These are phyloP conservation scores for Venusia cambrica DNA, from an alignment of 2,888 invertebrate species.

Conservation along the genomic window DNA sequence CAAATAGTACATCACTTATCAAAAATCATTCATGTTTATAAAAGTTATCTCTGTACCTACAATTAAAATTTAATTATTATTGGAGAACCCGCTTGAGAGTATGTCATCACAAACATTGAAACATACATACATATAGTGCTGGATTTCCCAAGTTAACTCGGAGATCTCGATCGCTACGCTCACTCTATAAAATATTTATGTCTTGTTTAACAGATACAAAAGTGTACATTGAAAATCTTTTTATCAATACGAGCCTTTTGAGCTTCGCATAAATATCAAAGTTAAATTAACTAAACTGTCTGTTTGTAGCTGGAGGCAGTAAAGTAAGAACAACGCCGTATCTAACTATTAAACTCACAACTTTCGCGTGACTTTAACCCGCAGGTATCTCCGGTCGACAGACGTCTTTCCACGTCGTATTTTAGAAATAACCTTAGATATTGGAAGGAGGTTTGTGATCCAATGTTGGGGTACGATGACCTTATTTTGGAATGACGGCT, in stretches of 20 bases:
- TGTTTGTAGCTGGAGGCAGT: slow-evolving; percentile 27
- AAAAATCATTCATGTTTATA: too few relatives aligned
- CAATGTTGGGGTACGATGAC: slow-evolving; percentile 48
- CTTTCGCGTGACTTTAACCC: slow-evolving; percentile 19
- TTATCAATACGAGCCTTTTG: slow-evolving; percentile 18
- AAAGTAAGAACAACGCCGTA: slow-evolving; percentile 31
- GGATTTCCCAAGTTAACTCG: too few relatives aligned
- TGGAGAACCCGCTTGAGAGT: too few relatives aligned
- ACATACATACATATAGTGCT: too few relatives aligned
- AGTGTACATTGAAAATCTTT: too few relatives aligned
- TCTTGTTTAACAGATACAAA: too few relatives aligned
- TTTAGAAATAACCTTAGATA: slow-evolving; percentile 52
- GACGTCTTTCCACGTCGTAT: slow-evolving; percentile 51
- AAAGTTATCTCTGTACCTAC: too few relatives aligned
- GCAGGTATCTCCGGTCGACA: slow-evolving; percentile 25
- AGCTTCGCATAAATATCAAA: slow-evolving; percentile 29
- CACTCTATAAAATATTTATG: too few relatives aligned
- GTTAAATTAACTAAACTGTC: slow-evolving; percentile 36
- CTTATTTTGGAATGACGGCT: slow-evolving; percentile 62
- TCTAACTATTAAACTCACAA: slow-evolving; percentile 32
- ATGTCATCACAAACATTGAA: too few relatives aligned
- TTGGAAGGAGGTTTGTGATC: slow-evolving; percentile 52
- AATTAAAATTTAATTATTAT: too few relatives aligned
- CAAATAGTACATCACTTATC: too few relatives aligned
- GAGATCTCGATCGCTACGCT: too few relatives aligned